Conservation (phyloP, 2,797 vertebrate genomes). For the Xiphorhynchus erythropygius region DNA sequence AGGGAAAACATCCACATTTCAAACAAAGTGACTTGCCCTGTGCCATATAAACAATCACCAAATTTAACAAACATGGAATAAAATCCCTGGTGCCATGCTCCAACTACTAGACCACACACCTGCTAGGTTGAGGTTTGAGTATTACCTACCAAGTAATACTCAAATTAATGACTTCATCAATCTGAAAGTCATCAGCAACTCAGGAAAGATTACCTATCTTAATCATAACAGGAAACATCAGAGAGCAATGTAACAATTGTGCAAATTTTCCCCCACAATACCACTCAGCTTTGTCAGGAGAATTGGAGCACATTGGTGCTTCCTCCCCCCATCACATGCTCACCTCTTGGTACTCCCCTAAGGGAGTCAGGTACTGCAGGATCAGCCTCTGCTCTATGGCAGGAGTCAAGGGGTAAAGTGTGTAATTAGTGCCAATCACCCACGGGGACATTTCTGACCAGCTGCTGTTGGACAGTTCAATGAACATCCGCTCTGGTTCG, state of each 20-base stretch:
- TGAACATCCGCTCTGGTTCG: slow-evolving; percentile 89
- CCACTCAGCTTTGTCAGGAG: background rate
- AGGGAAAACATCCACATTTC: background rate
- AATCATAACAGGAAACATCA: background rate
- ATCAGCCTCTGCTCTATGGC: slow-evolving; percentile 97
- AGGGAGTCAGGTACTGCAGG: slow-evolving; percentile 94
- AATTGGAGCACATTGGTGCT: background rate
- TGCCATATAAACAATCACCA: background rate
- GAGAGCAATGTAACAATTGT: background rate
- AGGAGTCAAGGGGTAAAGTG: slow-evolving; percentile 92
- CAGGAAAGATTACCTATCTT: background rate
- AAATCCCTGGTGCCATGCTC: background rate
- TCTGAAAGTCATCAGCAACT: background rate
- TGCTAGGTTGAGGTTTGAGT: background rate
- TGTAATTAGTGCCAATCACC: slow-evolving; percentile 98
- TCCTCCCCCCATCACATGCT: slow-evolving; percentile 34
- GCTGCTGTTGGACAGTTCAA: slow-evolving; percentile 97
- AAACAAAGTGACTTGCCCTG: background rate
- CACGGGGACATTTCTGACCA: slow-evolving; percentile 99
- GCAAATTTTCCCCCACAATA: background rate
- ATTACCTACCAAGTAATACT: background rate
- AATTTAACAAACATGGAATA: background rate
- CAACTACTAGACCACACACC: background rate
- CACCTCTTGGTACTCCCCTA: slow-evolving; percentile 99
- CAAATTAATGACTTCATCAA: background rate